Base-by-base conservation (phyloP, 2,113 vertebrate species). In the Pseudorhombus dupliciocellatus region DNA sequence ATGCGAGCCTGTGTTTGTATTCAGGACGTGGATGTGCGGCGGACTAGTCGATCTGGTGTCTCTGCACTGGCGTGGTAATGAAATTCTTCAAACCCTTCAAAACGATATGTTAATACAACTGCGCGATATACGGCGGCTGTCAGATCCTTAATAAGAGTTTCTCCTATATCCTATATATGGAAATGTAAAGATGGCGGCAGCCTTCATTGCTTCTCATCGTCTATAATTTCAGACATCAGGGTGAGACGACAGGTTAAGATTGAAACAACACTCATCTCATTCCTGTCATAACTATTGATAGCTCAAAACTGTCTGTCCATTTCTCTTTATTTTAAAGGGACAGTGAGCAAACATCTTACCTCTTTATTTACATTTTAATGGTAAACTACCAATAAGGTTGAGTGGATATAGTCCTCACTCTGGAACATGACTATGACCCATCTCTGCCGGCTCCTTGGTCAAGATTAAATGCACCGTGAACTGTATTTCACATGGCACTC, bases 401-500 rank as follows among this genome's bases (percentile, higher is more conserved):
- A 46, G 42, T 21, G 48, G n/a, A 21, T 7, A 50, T n/a, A 24
- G 56, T 37, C n/a, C 9, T 37, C 30, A 34, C 20, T 20, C 31
- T 12, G 30, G 30, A 11, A 31, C 34, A 37, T 3, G 34, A 10
- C 2, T 0, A 6, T 18, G 15, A 37, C 42, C 4, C 3, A 15
- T 4, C 42, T 18, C 14, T 5, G 7, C 42, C 42, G 5, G 26
- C 54, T 15, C 16, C 20, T 10, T n/a, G 26, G 54, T 56, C 7
- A 56, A 16, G 2, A 58, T 34, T 20, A 26, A 18, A n/a, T 54
- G 20, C 20, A 30, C 7, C 11, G 5, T 4, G 54, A 34, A 6
- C 30, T 12, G 6, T 7, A 11, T 75, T 81, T 74, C 24, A 64
- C 20, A 55, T 42, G 69, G 50, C 12, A 15, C 66, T 78, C 26